Base-by-base conservation (phyloP, 2,113 vertebrate species). In the Mesoclemmys tuberculata region DNA sequence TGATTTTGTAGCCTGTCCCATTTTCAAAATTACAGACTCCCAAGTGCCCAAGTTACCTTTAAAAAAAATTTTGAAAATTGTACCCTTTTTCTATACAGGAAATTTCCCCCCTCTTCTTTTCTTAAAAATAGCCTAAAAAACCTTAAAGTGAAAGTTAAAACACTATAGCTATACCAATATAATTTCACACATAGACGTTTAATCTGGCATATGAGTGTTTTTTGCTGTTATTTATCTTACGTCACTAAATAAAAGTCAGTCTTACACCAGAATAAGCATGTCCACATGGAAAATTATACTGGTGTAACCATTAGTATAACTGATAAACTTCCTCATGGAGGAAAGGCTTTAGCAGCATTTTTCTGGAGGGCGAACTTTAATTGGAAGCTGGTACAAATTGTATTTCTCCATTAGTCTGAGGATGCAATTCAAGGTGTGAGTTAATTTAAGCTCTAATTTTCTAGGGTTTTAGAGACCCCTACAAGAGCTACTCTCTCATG, bases 101-200 rank as follows among this genome's bases (percentile, higher is more conserved):
- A 4, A 35, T 35, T 35, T 35, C 5, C 16, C 12, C 5, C 12
- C 1, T 35, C 31, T 35, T 31, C 35, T 3, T 0, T 18, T 64
- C 6, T 35, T 64, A 24, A 55, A 55, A 64, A 64, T 16, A 35
- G 49, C 13, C 49, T 11, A 64, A 18, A 35, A 18, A 18, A 31
- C 4, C 29, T 35, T 64, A 31, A 64, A 31, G 6, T 64, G 31
- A 35, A 14, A 18, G 31, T 64, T 64, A 31, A 58, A 61, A 29
- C 27, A 58, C 26, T 35, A 64, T 64, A 64, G 14, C 29, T 31
- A 3, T 64, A 35, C 31, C 61, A 64, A 64, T 16, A 64, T 35
- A 64, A 64, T 27, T 35, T 35, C 58, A 6, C 58, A 61, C 58
- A 61, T 61, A 61, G 58, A 61, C 29, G 29, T 35, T 31, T 35